These are phyloP conservation scores for Podarcis siculus DNA, from an alignment of 2,797 vertebrate species.

Conservation along the genomic window DNA sequence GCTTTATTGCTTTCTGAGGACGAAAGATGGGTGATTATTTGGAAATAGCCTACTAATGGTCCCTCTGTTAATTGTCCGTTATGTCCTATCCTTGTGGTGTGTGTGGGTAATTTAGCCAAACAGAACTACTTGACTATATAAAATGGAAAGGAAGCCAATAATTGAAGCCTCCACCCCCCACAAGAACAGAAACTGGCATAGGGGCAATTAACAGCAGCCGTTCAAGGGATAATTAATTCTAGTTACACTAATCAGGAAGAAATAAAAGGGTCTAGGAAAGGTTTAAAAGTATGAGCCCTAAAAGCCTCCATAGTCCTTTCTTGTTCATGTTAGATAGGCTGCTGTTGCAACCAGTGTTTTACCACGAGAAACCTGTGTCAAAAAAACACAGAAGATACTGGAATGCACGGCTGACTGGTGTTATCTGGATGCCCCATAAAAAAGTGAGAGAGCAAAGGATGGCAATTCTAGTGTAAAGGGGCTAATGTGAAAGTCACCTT, in stretches of 20 bases:
- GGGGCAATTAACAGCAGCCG: not conserved
- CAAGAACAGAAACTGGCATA: not conserved
- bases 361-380: not conserved
- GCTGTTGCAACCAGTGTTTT: not conserved
- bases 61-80: too few species aligned
- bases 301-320: not conserved
- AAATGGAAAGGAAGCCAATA: not conserved
- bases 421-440: not conserved
- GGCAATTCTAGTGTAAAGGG: not conserved
- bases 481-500: not conserved
- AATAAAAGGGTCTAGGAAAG: not conserved
- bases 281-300: not conserved
- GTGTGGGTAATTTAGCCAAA: too few species aligned
- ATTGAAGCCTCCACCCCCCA: not conserved
- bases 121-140: not conserved
- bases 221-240: not conserved
- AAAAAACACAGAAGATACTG: not conserved
- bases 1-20: not conserved
- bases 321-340: not conserved
- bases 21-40: not conserved
- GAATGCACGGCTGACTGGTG: not conserved
- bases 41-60: too few species aligned
- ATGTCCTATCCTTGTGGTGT: too few species aligned
- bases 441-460: not conserved
- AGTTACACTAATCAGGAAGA: not conserved